A percentile compares a stretch with the other conserved stretches of the same genome.
Evolutionary conservation across 1,140 invertebrate genomes (phyloP).

Genomic region (Agrilus planipennis): DNA sequence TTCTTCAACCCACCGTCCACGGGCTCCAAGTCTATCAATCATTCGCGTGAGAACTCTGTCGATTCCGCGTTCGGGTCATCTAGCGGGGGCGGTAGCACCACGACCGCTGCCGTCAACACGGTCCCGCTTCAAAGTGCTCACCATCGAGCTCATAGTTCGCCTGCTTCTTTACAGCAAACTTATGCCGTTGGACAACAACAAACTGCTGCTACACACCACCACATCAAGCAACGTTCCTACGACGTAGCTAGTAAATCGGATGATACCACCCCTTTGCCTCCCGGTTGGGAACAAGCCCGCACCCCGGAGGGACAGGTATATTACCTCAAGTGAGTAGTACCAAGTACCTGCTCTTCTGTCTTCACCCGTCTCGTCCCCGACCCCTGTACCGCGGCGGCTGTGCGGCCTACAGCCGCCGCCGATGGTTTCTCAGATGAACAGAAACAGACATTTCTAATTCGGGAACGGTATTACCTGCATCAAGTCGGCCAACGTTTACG

Average conservation of each 20-base stretch:
- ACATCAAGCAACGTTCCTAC: slow-evolving; percentile 84
- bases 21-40: slow-evolving; percentile 75
- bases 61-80: slow-evolving; percentile 72
- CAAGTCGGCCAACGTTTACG: too few relatives aligned
- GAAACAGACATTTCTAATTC: background rate
- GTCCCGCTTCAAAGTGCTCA: slow-evolving; percentile 54
- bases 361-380: slow-evolving; percentile 5
- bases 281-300: slow-evolving; percentile 90
- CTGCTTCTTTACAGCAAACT: slow-evolving; percentile 87
- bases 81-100: slow-evolving; percentile 33
- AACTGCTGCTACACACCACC: slow-evolving; percentile 34
- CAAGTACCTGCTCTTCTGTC: background rate
- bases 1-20: slow-evolving; percentile 94
- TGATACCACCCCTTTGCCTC: slow-evolving; percentile 75
- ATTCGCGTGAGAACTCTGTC: slow-evolving; percentile 82
- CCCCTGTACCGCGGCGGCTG: too few relatives aligned
- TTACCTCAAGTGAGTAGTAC: slow-evolving; percentile 82
- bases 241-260: slow-evolving; percentile 69
- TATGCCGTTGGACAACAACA: slow-evolving; percentile 62
- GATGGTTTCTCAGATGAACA: too few relatives aligned
- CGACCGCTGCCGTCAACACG: slow-evolving; percentile 28
- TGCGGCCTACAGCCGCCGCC: too few relatives aligned
- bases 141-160: slow-evolving; percentile 89
- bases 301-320: slow-evolving; percentile 91
- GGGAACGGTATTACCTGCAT: too few relatives aligned